A percentile compares a stretch with the other conserved stretches of the same genome.
Evolutionary conservation across 2,113 vertebrate genomes (phyloP).

Genomic region (Grammomys dolichurus): DNA sequence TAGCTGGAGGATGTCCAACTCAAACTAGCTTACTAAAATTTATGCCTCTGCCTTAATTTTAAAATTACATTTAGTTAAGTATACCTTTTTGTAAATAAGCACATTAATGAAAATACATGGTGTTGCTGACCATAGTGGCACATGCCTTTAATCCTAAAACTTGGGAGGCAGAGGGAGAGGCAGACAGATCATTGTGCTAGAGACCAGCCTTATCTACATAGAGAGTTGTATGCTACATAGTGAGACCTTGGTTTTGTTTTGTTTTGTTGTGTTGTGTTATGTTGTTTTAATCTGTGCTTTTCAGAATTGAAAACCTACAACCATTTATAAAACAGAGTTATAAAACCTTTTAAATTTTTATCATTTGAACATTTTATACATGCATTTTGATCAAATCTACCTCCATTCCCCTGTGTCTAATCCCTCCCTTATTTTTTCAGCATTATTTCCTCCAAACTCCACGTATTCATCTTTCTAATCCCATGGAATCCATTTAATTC

Average conservation of each 20-base stretch:
- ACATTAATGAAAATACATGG: slow-evolving; percentile 38
- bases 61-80: slow-evolving; percentile 53
- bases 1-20: slow-evolving; percentile 68
- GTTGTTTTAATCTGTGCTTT: background rate
- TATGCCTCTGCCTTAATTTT: slow-evolving; percentile 67
- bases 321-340: background rate
- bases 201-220: background rate
- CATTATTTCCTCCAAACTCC: background rate
- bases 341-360: background rate
- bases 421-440: background rate
- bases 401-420: background rate
- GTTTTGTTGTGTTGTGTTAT: background rate
- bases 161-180: background rate
- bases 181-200: background rate
- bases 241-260: background rate
- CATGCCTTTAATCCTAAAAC: background rate
- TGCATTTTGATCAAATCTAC: background rate
- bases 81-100: slow-evolving; percentile 38
- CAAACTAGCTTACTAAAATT: slow-evolving; percentile 82
- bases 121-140: background rate
- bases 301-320: background rate
- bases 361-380: background rate
- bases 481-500: background rate
- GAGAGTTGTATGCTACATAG: background rate
- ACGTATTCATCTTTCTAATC: background rate